Percentiles rank a stretch among this genome's conserved stretches.
Evolutionary conservation across 2,797 vertebrate species (phyloP).

Genomic region (Micromesistius poutassou): DNA sequence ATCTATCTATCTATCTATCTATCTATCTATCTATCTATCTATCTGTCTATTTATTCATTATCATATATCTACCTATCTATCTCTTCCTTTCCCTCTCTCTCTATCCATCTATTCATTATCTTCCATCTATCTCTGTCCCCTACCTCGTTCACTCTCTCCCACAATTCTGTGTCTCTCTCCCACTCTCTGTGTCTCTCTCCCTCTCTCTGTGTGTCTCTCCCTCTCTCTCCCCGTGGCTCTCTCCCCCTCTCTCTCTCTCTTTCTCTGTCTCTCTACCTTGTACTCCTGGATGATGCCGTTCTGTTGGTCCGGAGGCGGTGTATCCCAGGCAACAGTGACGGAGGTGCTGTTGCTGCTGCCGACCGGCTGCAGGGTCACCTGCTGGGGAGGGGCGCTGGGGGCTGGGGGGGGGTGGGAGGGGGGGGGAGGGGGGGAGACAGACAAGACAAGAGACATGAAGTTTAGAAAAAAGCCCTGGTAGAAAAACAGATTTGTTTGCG

Average conservation of each 20-base stretch:
- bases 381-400: constrained; percentile 93
- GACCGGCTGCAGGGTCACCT: constrained; percentile 91
- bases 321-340: constrained; percentile 98
- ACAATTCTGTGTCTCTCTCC: too few relatives aligned
- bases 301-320: constrained; percentile 91
- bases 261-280: constrained; percentile 73
- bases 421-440: constrained; percentile 17
- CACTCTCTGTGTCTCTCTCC: too few relatives aligned
- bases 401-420: constrained; percentile 71
- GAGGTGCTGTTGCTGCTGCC: constrained; percentile 96
- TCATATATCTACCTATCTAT: too few relatives aligned
- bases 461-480: neutral
- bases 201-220: neutral
- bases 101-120: too few relatives aligned
- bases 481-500: neutral
- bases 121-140: too few relatives aligned
- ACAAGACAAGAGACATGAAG: neutral
- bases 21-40: too few relatives aligned
- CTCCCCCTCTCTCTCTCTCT: neutral
- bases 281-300: constrained; percentile 99
- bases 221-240: neutral
- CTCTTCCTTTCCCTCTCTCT: too few relatives aligned
- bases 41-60: too few relatives aligned
- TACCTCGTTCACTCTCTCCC: too few relatives aligned
- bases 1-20: neutral